phyloP scores from a whole-genome alignment of 2,113 vertebrate genomes.

The Oncorhynchus nerka region DNA sequence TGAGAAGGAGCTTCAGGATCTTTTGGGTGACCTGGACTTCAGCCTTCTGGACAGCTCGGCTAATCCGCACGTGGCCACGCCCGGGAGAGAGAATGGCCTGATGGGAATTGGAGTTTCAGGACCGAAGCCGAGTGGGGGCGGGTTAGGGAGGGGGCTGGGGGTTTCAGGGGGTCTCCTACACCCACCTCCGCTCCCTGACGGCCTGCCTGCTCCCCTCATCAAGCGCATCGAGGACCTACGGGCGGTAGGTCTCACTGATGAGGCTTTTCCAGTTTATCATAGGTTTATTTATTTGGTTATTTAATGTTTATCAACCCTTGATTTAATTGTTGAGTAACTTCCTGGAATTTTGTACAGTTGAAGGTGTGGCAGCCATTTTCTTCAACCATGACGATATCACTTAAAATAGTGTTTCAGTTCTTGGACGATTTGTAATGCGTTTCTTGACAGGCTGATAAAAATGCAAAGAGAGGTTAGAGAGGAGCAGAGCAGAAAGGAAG shows the following conservation, averaged over 20 bases:
- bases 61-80: slow-evolving; percentile 69
- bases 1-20: slow-evolving; percentile 81
- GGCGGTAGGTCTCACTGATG: slow-evolving; percentile 61
- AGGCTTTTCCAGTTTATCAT: not conserved
- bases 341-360: no score
- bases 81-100: slow-evolving; percentile 71
- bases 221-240: slow-evolving; percentile 85
- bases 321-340: not conserved
- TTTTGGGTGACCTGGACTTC: slow-evolving; percentile 83
- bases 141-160: slow-evolving; percentile 72
- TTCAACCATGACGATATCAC: no score
- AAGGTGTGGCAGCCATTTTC: no score
- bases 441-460: not conserved
- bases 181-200: slow-evolving; percentile 73
- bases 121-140: slow-evolving; percentile 46
- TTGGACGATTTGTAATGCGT: no score
- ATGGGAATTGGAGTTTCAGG: slow-evolving; percentile 40
- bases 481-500: not conserved
- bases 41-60: slow-evolving; percentile 77
- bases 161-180: slow-evolving; percentile 52
- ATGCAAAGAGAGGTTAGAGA: not conserved
- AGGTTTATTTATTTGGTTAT: not conserved
- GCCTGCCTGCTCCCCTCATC: slow-evolving; percentile 78
- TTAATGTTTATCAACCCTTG: not conserved
- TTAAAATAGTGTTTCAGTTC: no score